phyloP scores from a whole-genome alignment of 2,113 vertebrate genomes.

The Erinaceus europaeus region DNA sequence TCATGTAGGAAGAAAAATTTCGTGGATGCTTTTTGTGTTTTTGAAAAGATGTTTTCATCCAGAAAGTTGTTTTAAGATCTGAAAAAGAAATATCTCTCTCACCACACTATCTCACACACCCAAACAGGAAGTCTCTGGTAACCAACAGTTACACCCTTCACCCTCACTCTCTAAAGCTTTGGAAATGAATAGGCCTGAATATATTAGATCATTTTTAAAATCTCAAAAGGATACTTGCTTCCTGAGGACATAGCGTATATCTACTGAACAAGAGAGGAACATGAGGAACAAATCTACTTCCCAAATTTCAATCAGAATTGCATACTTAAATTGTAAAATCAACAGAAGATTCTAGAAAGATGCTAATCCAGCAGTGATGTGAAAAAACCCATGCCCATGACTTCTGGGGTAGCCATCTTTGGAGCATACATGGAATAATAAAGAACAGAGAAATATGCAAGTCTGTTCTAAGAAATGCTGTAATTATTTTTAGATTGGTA shows the following conservation, averaged over 20 bases:
- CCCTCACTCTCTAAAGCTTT: neutral
- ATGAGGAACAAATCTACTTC: neutral
- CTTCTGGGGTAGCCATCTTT: neutral
- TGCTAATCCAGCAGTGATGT: neutral
- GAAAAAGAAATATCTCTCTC: neutral
- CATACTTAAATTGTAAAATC: neutral
- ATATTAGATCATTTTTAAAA: neutral
- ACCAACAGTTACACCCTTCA: neutral
- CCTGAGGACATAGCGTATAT: neutral
- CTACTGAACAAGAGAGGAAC: neutral
- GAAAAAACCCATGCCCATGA: neutral
- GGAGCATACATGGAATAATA: neutral
- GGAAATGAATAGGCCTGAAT: neutral
- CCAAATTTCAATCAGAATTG: neutral
- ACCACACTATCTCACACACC: neutral
- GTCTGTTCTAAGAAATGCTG: neutral
- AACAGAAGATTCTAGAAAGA: neutral
- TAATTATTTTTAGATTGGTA: neutral
- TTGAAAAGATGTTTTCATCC: neutral
- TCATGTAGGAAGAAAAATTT: neutral
- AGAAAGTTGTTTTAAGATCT: constrained; percentile 22
- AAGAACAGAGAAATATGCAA: neutral
- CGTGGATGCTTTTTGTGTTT: neutral
- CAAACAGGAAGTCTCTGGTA: neutral
- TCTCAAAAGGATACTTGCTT: neutral